Conservation (phyloP, 2,888 invertebrate species). For the Brenthis daphne region DNA sequence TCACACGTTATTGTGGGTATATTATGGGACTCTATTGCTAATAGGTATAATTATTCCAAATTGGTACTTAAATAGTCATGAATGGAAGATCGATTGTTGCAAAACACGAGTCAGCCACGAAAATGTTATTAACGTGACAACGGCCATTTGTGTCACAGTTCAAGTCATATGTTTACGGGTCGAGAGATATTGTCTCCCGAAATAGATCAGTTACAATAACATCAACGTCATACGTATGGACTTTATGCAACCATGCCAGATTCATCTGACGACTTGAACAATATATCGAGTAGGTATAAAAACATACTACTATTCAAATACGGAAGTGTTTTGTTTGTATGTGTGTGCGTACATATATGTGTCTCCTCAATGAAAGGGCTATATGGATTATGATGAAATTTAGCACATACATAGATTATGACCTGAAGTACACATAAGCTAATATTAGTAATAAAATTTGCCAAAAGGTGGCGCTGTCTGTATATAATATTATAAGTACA, state of each 20-base stretch:
- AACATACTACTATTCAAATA: constrained; percentile 1
- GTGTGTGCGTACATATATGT: too few species aligned
- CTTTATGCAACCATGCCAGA: constrained; percentile 18
- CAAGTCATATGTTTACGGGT: constrained; percentile 27
- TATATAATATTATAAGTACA: too few species aligned
- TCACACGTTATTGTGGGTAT: constrained; percentile 5
- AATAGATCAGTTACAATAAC: constrained; percentile 35
- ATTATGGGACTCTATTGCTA: constrained; percentile 3
- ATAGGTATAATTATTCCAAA: constrained; percentile 1
- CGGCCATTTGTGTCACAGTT: constrained; percentile 31
- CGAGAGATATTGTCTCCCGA: constrained; percentile 36
- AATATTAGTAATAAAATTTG: too few species aligned
- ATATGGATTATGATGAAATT: too few species aligned
- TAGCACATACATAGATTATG: too few species aligned
- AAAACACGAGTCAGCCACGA: constrained; percentile 18
- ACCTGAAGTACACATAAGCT: too few species aligned
- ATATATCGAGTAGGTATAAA: background rate
- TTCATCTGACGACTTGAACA: background rate
- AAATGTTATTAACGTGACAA: constrained; percentile 31
- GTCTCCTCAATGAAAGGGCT: too few species aligned
- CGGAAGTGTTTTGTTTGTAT: background rate
- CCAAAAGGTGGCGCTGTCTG: too few species aligned
- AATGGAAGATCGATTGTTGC: constrained; percentile 5
- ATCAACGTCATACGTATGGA: constrained; percentile 27
- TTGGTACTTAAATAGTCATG: background rate